These are phyloP conservation scores for Nemotelus pantherinus DNA, from an alignment of 2,888 invertebrate species.

Conservation along the genomic window DNA sequence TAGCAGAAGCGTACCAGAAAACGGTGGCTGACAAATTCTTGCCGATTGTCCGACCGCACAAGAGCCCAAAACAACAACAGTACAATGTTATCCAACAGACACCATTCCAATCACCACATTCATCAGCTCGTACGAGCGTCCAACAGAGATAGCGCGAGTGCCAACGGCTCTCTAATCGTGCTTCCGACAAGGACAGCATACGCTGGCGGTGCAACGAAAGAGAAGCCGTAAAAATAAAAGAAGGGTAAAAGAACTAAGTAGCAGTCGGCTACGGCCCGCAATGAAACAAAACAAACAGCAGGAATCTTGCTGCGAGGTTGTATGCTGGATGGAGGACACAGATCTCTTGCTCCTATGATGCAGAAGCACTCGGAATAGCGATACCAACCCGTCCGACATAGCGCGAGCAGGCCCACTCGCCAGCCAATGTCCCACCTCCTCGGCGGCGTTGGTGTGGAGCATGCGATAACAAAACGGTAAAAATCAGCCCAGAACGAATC, in stretches of 20 bases:
- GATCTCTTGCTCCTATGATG: neutral
- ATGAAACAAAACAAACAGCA: constrained; percentile 28
- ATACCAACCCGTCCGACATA: neutral
- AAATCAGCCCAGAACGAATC: constrained; percentile 37
- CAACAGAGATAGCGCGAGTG: constrained; percentile 41
- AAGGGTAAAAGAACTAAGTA: constrained; percentile 30
- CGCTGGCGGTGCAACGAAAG: constrained; percentile 52
- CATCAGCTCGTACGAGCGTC: constrained; percentile 22
- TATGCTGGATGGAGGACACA: neutral
- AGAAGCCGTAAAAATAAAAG: constrained; percentile 38
- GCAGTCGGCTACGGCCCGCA: constrained; percentile 14
- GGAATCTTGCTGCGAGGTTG: constrained; percentile 13
- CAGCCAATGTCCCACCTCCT: constrained; percentile 29
- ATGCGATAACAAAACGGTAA: constrained; percentile 40
- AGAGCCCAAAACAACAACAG: constrained; percentile 56
- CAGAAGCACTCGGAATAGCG: neutral
- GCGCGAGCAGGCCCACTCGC: constrained; percentile 9
- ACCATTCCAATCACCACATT: constrained; percentile 37
- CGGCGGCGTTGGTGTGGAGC: constrained; percentile 9
- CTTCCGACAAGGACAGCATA: constrained; percentile 59
- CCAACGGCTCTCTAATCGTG: constrained; percentile 45
- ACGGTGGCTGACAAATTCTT: constrained; percentile 59
- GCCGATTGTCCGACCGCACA: constrained; percentile 57
- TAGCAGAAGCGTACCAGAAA: constrained; percentile 56
- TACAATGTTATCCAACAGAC: constrained; percentile 45